Base-by-base conservation (phyloP, 2,113 vertebrate genomes). In the Merops nubicus region DNA sequence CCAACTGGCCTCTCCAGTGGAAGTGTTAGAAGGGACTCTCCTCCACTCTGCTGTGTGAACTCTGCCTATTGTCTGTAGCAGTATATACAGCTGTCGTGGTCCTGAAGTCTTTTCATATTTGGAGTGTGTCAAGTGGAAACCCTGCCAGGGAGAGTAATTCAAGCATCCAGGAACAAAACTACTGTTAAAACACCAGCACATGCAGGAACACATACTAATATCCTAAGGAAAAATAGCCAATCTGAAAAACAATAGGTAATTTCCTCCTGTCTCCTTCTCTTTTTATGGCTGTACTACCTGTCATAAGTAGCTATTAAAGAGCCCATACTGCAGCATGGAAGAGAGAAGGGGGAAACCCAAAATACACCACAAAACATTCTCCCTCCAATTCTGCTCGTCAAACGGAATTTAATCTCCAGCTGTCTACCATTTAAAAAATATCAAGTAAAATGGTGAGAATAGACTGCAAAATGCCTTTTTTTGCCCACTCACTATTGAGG, bases 401-500 rank as follows among this genome's bases (percentile, higher is more conserved):
- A 86, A 94, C 67, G 60, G 73, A 94, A 95, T 97, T 97, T 95
- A 85, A 96, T 97, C 80, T 96, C 96, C 88, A 95, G 91, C 96
- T 95, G 95, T 74, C 95, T 96, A 89, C 77, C 64, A 87, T 81
- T 95, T 92, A 92, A 88, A 82, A 96, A 97, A 94, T 74, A 94
- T 43, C 85, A 94, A 96, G 69, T 48, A 77, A 93, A 97, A 94
- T 47, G 43, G 83, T 75, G 57, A 91, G 88, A 93, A 81, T 15
- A 56, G 91, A 26, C 86, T 91, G 80, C n/a, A 77, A 89, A 94
- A 96, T 56, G 88, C 89, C 73, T 51, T 42, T 85, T 17, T 16
- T 93, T 84, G 74, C 89, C 79, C 69, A 51, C 54, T 92, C 76
- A n/a, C 88, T 81, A 25, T 79, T 69, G 80, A 96, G 83, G 91